Percentiles rank a stretch among this genome's conserved stretches.
phyloP scores from a whole-genome alignment of 2,888 invertebrate genomes.

The Meteorus colon region DNA sequence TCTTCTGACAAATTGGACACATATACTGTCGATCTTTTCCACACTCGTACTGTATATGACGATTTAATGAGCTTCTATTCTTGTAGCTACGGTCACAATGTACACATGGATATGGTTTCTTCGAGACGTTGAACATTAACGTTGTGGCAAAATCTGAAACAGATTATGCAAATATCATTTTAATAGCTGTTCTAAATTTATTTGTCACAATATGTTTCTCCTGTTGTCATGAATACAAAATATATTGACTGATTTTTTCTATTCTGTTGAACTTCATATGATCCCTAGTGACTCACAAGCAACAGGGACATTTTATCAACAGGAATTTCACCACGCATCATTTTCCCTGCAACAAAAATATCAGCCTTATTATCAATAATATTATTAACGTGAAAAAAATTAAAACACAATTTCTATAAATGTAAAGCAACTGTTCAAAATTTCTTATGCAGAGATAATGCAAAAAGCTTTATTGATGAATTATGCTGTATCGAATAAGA shows the following conservation, averaged over 20 bases:
- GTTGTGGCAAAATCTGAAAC: constrained; percentile 54
- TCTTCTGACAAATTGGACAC: constrained; percentile 47
- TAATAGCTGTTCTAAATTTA: constrained; percentile 52
- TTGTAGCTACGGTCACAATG: constrained; percentile 64
- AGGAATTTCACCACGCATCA: not conserved
- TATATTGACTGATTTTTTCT: not conserved
- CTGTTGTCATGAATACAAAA: not conserved
- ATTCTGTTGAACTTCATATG: not conserved
- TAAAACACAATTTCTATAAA: too few relatives aligned
- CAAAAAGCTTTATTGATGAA: not conserved
- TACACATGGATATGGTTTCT: constrained; percentile 54
- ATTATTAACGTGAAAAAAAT: too few relatives aligned
- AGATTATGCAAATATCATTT: constrained; percentile 50
- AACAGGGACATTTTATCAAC: too few relatives aligned
- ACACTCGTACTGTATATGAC: constrained; percentile 60
- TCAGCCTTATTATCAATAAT: too few relatives aligned
- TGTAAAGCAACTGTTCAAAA: not conserved
- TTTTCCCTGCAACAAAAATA: not conserved
- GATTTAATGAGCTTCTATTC: constrained; percentile 67
- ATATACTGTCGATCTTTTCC: constrained; percentile 55
- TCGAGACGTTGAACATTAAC: not conserved
- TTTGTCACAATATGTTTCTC: not conserved
- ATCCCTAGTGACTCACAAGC: not conserved
- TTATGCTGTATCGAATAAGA: not conserved
- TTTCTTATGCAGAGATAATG: not conserved